Percentiles rank a stretch among this genome's conserved stretches.
Evolutionary conservation across 2,888 invertebrate species (phyloP).

Genomic region (Himalopsyche japonica): DNA sequence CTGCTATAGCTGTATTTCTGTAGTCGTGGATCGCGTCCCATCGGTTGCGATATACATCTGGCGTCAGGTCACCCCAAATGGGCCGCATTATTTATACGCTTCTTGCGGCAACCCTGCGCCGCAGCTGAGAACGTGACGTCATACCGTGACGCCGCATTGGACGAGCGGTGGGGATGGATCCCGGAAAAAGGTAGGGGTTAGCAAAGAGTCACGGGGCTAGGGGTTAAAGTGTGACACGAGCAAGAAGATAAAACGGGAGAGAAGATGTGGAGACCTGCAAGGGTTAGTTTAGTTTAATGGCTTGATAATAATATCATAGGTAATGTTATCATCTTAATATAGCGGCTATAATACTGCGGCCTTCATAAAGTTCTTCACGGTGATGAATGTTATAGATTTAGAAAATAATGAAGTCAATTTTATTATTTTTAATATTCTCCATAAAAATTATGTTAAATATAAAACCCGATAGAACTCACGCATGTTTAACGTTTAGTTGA

Average conservation of each 20-base stretch:
- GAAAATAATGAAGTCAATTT: too few relatives aligned
- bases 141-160: conserved; percentile 29
- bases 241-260: not conserved
- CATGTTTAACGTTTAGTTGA: too few relatives aligned
- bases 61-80: not conserved
- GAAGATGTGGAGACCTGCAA: not conserved
- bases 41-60: not conserved
- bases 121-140: conserved; percentile 31
- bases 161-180: not conserved
- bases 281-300: not conserved
- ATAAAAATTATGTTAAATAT: too few relatives aligned
- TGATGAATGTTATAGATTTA: too few relatives aligned
- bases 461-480: too few relatives aligned
- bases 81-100: conserved; percentile 19
- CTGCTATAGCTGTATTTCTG: not conserved
- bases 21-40: not conserved
- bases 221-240: not conserved
- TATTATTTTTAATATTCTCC: too few relatives aligned
- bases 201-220: not conserved
- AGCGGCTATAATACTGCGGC: too few relatives aligned
- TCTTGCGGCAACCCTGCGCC: conserved; percentile 27
- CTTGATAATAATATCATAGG: not conserved
- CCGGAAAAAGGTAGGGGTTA: not conserved
- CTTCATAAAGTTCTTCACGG: too few relatives aligned
- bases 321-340: too few relatives aligned